phyloP scores from a whole-genome alignment of 2,888 invertebrate species.

The Anoplius nigerrimus region DNA sequence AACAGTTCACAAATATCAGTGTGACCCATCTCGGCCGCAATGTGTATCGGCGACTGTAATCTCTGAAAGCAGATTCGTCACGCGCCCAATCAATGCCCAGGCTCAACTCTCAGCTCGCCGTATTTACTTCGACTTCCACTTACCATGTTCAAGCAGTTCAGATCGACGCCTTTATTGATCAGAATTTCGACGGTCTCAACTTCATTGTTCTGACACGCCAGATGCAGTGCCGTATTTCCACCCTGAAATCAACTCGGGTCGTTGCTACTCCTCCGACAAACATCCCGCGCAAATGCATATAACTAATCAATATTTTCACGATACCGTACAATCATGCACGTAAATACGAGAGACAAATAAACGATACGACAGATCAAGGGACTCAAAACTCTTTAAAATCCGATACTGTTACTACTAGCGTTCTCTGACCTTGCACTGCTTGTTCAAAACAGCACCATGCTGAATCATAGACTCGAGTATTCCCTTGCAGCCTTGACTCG shows the following conservation, averaged over 20 bases:
- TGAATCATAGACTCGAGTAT: conserved; percentile 82
- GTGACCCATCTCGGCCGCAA: conserved; percentile 85
- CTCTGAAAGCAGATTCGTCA: conserved; percentile 75
- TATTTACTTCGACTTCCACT: conserved; percentile 54
- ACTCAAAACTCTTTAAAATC: too few relatives aligned
- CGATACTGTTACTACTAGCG: too few relatives aligned
- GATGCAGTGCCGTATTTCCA: conserved; percentile 85
- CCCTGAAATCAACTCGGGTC: conserved; percentile 75
- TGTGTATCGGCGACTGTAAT: conserved; percentile 86
- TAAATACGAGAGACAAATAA: too few relatives aligned
- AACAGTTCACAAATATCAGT: conserved; percentile 80
- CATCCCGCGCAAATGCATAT: too few relatives aligned
- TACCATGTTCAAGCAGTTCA: conserved; percentile 85
- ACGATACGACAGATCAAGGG: too few relatives aligned
- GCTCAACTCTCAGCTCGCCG: too few relatives aligned
- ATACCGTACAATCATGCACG: too few relatives aligned
- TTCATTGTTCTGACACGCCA: conserved; percentile 85
- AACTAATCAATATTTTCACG: too few relatives aligned
- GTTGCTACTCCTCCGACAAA: neutral
- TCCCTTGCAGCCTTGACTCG: conserved; percentile 82
- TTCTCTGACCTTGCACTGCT: conserved; percentile 84
- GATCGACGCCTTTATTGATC: conserved; percentile 82
- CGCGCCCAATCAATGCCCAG: neutral
- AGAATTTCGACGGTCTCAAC: conserved; percentile 83
- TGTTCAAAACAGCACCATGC: conserved; percentile 80